Evolutionary conservation across 2,113 vertebrate species (phyloP), one percentile per base, ranked within the genome.

Genomic region (Pollachius pollachius): DNA sequence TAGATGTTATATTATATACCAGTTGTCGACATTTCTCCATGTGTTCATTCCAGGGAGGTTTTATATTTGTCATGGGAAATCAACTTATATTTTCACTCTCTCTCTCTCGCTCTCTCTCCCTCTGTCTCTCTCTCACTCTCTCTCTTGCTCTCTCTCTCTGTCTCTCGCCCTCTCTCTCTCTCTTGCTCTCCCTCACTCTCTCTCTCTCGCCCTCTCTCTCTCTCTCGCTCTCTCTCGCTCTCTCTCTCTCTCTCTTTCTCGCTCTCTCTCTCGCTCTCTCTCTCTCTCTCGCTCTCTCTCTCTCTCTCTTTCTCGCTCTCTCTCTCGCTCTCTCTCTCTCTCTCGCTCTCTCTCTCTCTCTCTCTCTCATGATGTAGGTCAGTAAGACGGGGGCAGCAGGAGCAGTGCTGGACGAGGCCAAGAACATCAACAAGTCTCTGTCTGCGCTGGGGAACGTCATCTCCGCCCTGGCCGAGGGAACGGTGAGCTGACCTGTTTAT

Each of bases 361-460:
- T 67, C 3, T 9, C n/a, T 65, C 48, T 13, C 67, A 23, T 58
- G 52, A 96, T 95, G 95, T 96, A 96, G 95, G 95, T 96, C 81
- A 96, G 95, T 89, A 96, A 96, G 87, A 97, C 95, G 0, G 95
- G 95, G 62, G 95, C 95, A 4, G 95, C 95, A 72, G 95, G 95
- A 17, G 90, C 95, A 0, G 93, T 97, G 67, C 86, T 97, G 89
- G 94, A 96, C 0, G 95, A 97, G 72, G 95, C 95, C 19, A 97
- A 96, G 89, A 98, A 97, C 76, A 98, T 98, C 83, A 98, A 98
- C 89, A 97, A 97, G 84, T 98, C 96, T 1, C 90, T 98, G 19
- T 97, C 96, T 0, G 94, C 96, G 3, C 88, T 98, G 65, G 96
- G 96, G 62, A 98, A 98, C 1, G 96, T 98, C 82, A 98, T 98